Percentiles rank a stretch among this genome's conserved stretches.
phyloP scores from a whole-genome alignment of 2,113 vertebrate genomes.

The sheep (Ovis aries) region ARS-UI_Ramb_v3.0 NC_056066.1:79034001-79034500 shows the following conservation, averaged over 20 bases:
- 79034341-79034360: background rate
- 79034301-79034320: background rate
- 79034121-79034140: background rate
- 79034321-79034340: background rate
- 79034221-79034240: background rate
- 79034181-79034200: background rate
- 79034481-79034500: background rate
- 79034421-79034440: background rate
- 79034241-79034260: background rate
- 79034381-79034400: background rate
- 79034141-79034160: background rate
- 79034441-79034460: background rate
- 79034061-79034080: background rate
- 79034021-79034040: slow-evolving; percentile 19
- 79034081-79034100: background rate
- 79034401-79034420: background rate
- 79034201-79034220: background rate
- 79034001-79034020: slow-evolving; percentile 36
- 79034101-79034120: background rate
- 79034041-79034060: background rate
- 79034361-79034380: accelerated
- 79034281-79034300: background rate
- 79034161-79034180: background rate
- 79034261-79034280: background rate
- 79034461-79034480: accelerated